Evolutionary conservation across 2,113 vertebrate species (phyloP).

Genomic region (Telmatochromis brachygnathus): DNA sequence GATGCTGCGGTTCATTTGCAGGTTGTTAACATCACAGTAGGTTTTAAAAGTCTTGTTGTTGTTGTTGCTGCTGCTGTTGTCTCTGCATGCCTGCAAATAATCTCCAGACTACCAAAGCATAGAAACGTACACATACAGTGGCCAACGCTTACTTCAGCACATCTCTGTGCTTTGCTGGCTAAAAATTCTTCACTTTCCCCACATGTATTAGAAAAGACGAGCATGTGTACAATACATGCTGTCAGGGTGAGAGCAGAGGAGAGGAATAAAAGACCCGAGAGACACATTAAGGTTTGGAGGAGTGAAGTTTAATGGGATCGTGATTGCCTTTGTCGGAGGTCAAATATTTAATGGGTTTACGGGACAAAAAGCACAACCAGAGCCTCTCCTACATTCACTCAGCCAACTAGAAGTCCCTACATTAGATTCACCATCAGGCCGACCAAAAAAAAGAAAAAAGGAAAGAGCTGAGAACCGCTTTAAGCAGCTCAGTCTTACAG

Average conservation of each 20-base stretch:
- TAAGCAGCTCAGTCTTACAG: conserved; percentile 6
- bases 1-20: conserved; percentile 31
- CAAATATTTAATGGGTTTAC: conserved; percentile 44
- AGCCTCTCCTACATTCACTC: conserved; percentile 23
- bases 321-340: conserved; percentile 39
- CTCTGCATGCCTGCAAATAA: background rate
- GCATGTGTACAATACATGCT: background rate
- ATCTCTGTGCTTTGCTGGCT: conserved; percentile 1
- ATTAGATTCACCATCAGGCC: background rate
- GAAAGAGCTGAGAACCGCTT: background rate
- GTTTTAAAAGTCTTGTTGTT: background rate
- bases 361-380: conserved; percentile 45
- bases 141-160: background rate
- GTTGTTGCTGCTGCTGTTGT: background rate
- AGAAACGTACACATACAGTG: background rate
- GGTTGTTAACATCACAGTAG: conserved; percentile 14
- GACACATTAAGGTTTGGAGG: conserved; percentile 23
- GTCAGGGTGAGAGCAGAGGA: background rate
- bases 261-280: conserved; percentile 13
- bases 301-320: conserved; percentile 55
- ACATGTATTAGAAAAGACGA: background rate
- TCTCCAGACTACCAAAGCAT: background rate
- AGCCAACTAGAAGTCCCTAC: conserved; percentile 22
- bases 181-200: background rate
- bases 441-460: background rate